Base-by-base conservation (phyloP, 2,113 vertebrate species). In the Passerina amoena region DNA sequence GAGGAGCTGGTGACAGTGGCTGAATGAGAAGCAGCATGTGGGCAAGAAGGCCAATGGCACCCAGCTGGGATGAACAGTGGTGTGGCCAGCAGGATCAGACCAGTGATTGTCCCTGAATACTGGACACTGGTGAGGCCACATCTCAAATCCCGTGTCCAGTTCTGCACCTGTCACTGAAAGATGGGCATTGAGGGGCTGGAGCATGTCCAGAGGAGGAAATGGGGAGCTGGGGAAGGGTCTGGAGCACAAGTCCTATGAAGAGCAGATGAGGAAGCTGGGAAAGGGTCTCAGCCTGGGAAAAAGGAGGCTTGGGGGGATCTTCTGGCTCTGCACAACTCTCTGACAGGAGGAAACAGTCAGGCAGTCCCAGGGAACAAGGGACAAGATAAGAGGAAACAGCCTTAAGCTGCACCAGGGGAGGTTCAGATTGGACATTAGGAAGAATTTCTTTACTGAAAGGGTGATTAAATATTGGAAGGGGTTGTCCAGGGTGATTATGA, bases 191-290 rank as follows among this genome's bases (percentile, higher is more conserved):
- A 53, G 38, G 18, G 38, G 22, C 18, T 86, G 33, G 18, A 60
- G 14, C 0, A 0, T 37, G 37, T 51, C 63, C 45, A 44, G 63
- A 1, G 45, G 14, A 19, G 22, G 37, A 17, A 51, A 51, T 0
- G 0, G 37, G 0, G 44, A 50, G 16, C 11, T 77, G 33, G 21
- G 51, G 11, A 68, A 77, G 14, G 31, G 35, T 2, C 44, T 50
- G 35, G 37, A 66, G 31, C 12, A 12, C 6, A 16, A 38, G 2
- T 50, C 53, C 4, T 11, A 1, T 50, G 35, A 42, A 42, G 24
- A 57, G 15, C 3, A 3, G 30, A 35, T 66, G 60, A 57, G 21
- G 10, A 25, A 57, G 20, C 5, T 57, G 40, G 11, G 23, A 31
- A 59, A 31, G 23, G 27, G 11, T 31, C 11, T 66, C 31, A 66